Conservation (phyloP, 2,888 invertebrate genomes). For the Stenodera caucasica region DNA sequence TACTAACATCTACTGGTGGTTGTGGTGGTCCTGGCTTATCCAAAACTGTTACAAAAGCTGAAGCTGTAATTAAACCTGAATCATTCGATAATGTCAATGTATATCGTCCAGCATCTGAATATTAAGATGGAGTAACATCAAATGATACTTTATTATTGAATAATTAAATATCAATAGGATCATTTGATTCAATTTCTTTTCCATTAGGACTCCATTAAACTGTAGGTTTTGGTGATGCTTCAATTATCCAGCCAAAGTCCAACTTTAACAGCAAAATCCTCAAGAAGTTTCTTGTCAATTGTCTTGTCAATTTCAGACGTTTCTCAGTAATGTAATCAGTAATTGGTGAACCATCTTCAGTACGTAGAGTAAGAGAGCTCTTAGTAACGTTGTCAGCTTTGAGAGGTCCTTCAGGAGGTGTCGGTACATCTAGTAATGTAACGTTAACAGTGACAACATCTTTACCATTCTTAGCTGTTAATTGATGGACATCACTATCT, state of each 20-base stretch:
- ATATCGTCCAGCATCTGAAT: slow-evolving; percentile 83
- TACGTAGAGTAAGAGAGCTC: slow-evolving; percentile 76
- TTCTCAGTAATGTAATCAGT: slow-evolving; percentile 87
- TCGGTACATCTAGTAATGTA: slow-evolving; percentile 79
- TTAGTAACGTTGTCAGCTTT: slow-evolving; percentile 85
- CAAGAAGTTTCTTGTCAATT: slow-evolving; percentile 82
- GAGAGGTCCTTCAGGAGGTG: slow-evolving; percentile 90
- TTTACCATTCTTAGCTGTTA: slow-evolving; percentile 84
- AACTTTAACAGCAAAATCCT: slow-evolving; percentile 89
- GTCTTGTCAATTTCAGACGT: slow-evolving; percentile 85
- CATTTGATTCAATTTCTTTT: slow-evolving; percentile 69
- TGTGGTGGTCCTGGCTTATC: slow-evolving; percentile 87
- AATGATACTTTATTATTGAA: slow-evolving; percentile 79
- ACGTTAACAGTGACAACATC: slow-evolving; percentile 85
- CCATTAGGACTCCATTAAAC: slow-evolving; percentile 90
- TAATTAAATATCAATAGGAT: slow-evolving; percentile 78
- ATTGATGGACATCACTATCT: slow-evolving; percentile 82
- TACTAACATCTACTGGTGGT: slow-evolving; percentile 79
- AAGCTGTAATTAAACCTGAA: slow-evolving; percentile 75
- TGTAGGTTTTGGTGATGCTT: slow-evolving; percentile 92
- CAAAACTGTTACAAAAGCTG: slow-evolving; percentile 80
- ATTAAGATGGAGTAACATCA: slow-evolving; percentile 83
- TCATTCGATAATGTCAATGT: slow-evolving; percentile 82
- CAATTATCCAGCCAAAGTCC: slow-evolving; percentile 92
- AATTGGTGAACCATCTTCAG: slow-evolving; percentile 90